Evolutionary conservation across 2,113 vertebrate species (phyloP).

Genomic region (Sceloporus tristichus): DNA sequence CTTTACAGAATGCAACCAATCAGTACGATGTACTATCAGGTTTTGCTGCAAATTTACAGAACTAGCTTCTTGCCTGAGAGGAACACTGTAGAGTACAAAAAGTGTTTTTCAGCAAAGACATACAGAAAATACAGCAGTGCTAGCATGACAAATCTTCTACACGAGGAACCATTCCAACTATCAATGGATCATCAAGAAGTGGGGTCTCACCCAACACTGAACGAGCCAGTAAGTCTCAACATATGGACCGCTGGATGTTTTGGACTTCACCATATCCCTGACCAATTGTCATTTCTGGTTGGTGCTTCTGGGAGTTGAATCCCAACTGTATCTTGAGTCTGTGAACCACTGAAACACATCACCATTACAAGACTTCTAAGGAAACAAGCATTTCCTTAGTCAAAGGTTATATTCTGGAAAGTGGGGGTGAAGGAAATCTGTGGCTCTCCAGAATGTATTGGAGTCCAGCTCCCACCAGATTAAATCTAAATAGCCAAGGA

Average conservation of each 20-base stretch:
- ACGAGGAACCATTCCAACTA: background rate
- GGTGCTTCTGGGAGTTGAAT: background rate
- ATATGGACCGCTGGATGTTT: background rate
- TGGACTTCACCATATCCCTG: background rate
- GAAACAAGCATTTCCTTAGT: background rate
- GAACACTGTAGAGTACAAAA: too few relatives aligned
- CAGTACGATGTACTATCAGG: background rate
- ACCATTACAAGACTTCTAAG: background rate
- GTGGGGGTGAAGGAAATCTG: background rate
- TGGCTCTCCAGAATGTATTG: background rate
- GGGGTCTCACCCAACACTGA: background rate
- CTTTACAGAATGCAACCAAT: background rate
- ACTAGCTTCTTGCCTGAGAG: background rate
- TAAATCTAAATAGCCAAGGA: too few relatives aligned
- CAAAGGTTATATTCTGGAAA: background rate
- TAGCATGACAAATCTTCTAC: background rate
- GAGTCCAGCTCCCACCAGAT: too few relatives aligned
- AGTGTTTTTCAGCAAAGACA: background rate
- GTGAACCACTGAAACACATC: background rate
- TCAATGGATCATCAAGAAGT: background rate
- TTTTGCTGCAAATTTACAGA: background rate
- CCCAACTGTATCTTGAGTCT: background rate
- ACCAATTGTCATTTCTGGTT: background rate
- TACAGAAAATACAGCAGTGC: background rate
- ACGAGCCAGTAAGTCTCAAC: background rate